These are phyloP conservation scores for Bellardia bayeri DNA, from an alignment of 2,888 invertebrate genomes.

Conservation along the genomic window DNA sequence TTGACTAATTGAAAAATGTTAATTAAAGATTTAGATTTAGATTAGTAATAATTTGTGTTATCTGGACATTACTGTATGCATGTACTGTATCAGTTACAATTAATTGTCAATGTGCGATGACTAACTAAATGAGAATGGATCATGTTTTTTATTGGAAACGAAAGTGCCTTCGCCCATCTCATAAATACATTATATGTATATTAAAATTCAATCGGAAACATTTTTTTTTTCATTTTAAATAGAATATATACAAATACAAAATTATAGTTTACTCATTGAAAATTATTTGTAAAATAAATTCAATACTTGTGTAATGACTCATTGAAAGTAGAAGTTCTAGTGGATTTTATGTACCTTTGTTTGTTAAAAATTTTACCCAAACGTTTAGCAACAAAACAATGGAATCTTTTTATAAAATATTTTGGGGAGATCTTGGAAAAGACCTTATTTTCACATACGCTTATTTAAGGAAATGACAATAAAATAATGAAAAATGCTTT, in stretches of 20 bases:
- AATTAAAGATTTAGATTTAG: too few relatives aligned
- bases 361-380: not conserved
- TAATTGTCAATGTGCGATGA: not conserved
- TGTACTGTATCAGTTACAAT: not conserved
- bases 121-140: not conserved
- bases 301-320: not conserved
- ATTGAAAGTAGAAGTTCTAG: not conserved
- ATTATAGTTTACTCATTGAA: not conserved
- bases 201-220: not conserved
- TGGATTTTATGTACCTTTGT: not conserved
- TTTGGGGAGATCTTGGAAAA: not conserved
- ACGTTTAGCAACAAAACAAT: not conserved
- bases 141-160: not conserved
- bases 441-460: not conserved
- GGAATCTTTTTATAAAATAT: slow-evolving; percentile 4
- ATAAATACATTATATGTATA: not conserved
- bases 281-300: not conserved
- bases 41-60: too few relatives aligned
- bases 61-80: not conserved
- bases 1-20: too few relatives aligned
- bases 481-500: not conserved
- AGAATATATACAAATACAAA: too few relatives aligned
- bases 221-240: not conserved
- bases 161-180: not conserved
- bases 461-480: not conserved